Base-by-base conservation (phyloP, 2,113 vertebrate genomes). In the Chaenogobius annularis region DNA sequence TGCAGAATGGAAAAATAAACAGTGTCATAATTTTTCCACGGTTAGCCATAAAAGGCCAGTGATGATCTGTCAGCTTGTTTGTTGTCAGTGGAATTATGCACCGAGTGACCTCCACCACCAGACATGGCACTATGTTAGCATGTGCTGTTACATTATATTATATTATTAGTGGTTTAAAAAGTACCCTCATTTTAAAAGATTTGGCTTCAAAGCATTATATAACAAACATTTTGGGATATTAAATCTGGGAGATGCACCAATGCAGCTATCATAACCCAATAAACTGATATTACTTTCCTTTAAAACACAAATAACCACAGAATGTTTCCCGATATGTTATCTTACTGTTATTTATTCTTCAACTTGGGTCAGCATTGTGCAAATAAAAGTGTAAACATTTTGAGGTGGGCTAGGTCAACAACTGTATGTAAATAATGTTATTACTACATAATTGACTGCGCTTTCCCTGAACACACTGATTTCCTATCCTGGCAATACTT, bases 1-100 rank as follows among this genome's bases (percentile, higher is more conserved):
- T 83, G 73, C 26, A 55, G 62, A 71, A 85, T 83, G 78, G 85
- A 87, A 87, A 88, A 91, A 89, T 70, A 87, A 90, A 89, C 85
- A 86, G 31, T 66, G 68, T 67, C 12, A 66, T 74, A 22, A 71
- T 65, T 78, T 75, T 87, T 73, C 80, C 72, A 76, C 2, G 19
- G 37, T 65, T 68, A 74, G 55, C 74, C 81, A 66, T 80, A 70
- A 75, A 85, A 85, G 75, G 69, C 12, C 70, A 77, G 55, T 26
- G 35, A 70, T 82, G 69, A 78, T 79, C 64, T 56, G 55, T 83
- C 73, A 68, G 66, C 76, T 72, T 62, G 69, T 84, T 86, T 76
- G 73, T 68, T 85, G 85, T 72, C 61, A 1, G 37, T 54, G 58
- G 66, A 66, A 71, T 31, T 58, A 63, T n/a, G 70, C 72, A 68